Evolutionary conservation across 2,888 invertebrate genomes (phyloP).

Genomic region (Mellilla xanthometata): DNA sequence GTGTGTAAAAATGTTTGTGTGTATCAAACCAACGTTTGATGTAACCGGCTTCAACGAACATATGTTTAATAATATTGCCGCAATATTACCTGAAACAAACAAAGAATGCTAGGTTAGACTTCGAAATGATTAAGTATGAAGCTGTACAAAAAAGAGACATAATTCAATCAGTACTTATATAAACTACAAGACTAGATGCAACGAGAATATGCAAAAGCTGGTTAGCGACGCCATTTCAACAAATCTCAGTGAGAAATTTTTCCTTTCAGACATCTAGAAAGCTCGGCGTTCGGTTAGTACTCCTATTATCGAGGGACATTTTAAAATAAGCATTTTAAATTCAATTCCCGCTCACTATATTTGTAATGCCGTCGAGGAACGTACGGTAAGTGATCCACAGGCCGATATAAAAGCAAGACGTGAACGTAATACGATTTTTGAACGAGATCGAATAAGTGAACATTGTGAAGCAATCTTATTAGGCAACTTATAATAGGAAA

Average conservation of each 20-base stretch:
- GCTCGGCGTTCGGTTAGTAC: constrained; percentile 15
- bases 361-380: constrained; percentile 49
- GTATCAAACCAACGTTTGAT: too few species aligned
- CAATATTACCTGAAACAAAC: constrained; percentile 45
- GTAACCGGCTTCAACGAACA: too few species aligned
- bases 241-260: constrained; percentile 1
- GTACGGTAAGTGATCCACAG: constrained; percentile 42
- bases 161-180: too few species aligned
- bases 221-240: constrained; percentile 5
- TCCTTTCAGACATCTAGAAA: constrained; percentile 7
- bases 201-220: constrained; percentile 4
- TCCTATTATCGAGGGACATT: constrained; percentile 29
- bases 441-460: constrained; percentile 21
- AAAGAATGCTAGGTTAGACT: constrained; percentile 2
- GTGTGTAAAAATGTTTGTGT: too few species aligned
- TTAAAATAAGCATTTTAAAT: constrained; percentile 51
- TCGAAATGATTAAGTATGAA: too few species aligned
- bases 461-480: constrained; percentile 29
- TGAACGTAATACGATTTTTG: constrained; percentile 46
- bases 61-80: too few species aligned
- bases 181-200: too few species aligned
- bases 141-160: too few species aligned
- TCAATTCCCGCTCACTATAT: constrained; percentile 55
- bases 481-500: constrained; percentile 13
- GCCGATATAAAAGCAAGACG: constrained; percentile 52